Percentiles rank a stretch among this genome's conserved stretches.
Evolutionary conservation across 2,113 vertebrate species (phyloP).

Genomic region (Leucosticte australis): DNA sequence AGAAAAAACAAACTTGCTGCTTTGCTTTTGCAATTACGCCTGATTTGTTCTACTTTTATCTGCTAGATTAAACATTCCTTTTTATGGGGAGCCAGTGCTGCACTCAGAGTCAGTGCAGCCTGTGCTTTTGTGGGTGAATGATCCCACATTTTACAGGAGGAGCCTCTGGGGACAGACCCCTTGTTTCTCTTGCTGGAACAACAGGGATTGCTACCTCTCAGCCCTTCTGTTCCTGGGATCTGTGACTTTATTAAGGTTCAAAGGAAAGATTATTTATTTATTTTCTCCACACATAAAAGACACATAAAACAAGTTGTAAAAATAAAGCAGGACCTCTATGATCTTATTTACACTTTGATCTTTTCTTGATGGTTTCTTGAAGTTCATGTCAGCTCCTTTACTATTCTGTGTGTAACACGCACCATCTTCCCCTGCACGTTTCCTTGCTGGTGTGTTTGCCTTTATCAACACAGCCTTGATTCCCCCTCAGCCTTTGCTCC

Average conservation of each 20-base stretch:
- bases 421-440: neutral
- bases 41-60: neutral
- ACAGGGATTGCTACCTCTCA: constrained; percentile 33
- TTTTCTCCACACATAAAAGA: constrained; percentile 55
- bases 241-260: constrained; percentile 58
- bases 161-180: neutral
- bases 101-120: neutral
- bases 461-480: neutral
- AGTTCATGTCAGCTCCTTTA: constrained; percentile 22
- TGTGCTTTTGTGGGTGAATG: neutral
- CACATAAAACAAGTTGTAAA: constrained; percentile 51
- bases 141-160: neutral
- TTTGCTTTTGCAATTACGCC: neutral
- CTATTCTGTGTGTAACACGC: neutral
- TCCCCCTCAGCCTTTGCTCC: neutral
- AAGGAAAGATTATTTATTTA: constrained; percentile 60
- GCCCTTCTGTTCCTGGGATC: constrained; percentile 37
- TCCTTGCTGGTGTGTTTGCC: neutral
- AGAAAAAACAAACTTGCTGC: neutral
- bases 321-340: constrained; percentile 32
- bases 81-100: neutral
- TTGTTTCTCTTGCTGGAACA: constrained; percentile 19
- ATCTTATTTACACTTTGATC: constrained; percentile 64
- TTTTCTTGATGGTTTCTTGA: constrained; percentile 27
- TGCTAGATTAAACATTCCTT: constrained; percentile 27